Evolutionary conservation across 2,888 invertebrate genomes (phyloP), one percentile per base, ranked within the genome.

Genomic region (Apamea crenata): DNA sequence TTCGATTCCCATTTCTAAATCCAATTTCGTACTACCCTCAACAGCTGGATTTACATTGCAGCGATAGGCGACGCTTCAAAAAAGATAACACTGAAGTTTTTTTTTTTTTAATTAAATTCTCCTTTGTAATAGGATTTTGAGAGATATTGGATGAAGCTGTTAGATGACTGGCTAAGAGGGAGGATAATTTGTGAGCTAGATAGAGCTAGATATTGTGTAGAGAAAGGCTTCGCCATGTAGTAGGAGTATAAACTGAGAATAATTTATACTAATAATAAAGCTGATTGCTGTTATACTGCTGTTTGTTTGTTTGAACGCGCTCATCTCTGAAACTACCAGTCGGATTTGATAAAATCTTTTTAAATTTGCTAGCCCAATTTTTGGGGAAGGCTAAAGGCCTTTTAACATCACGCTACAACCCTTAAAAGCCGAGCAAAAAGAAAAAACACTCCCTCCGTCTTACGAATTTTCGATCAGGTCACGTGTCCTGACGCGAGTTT

Each of bases 1-100:
- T 94, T 93, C 92, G 92, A 94, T 92, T 92, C 90, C 90, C 90
- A 91, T 92, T 92, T 93, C 91, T 90, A 89, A 91, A 93, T 92
- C 89, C 92, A 93, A 93, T 93, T 91, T 88, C 82, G 87, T 84
- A 85, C 85, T 90, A 88, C 85, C 85, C 86, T 86, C 85, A 88
- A 87, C 89, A 88, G 85, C 88, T 91, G 90, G 80, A 90, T 93
- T 93, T 91, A 90, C 91, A 91, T 88, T 88, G 87, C 82, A 78
- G 36, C 29, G 82, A 83, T 82, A 79, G 82, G 61, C 85, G 72
- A 78, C 61, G 56, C 65, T 71, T 79, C 36, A 74, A 86, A 85
- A 78, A 84, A 75, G 79, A 76, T 81, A 84, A 83, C 74, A 63
- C 4, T 12, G 4, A 5, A n/a, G 63, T 12, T 68, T 77, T 53